These are phyloP conservation scores for Eumaeus atala DNA, from an alignment of 1,140 invertebrate species.

Conservation along the genomic window DNA sequence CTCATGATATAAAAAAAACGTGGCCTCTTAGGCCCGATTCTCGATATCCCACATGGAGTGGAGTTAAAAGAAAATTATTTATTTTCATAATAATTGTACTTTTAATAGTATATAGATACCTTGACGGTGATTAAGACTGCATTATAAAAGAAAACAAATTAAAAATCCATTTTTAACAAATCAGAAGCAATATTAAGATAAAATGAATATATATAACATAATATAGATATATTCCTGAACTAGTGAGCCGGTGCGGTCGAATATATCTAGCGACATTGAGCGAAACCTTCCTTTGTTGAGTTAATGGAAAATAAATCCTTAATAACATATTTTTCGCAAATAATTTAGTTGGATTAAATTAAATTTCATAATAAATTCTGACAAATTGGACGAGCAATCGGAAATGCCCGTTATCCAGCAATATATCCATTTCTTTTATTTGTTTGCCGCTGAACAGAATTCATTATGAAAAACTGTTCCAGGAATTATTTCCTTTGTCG, in stretches of 20 bases:
- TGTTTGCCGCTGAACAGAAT: constrained; percentile 19
- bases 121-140: too few relatives aligned
- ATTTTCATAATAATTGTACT: too few relatives aligned
- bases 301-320: constrained; percentile 23
- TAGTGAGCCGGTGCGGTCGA: too few relatives aligned
- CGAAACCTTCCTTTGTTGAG: constrained; percentile 13
- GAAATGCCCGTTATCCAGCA: constrained; percentile 30
- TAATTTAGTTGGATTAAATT: constrained; percentile 36
- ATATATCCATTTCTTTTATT: constrained; percentile 30
- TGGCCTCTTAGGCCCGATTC: too few relatives aligned
- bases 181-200: constrained; percentile 5
- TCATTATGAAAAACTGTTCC: constrained; percentile 16
- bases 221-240: constrained; percentile 5
- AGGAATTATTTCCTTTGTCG: constrained; percentile 11
- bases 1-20: too few relatives aligned
- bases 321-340: constrained; percentile 23
- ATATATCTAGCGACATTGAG: too few relatives aligned
- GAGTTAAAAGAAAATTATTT: too few relatives aligned
- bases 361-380: constrained; percentile 38
- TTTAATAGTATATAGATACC: too few relatives aligned
- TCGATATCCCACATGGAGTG: too few relatives aligned
- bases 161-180: constrained; percentile 1
- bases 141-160: too few relatives aligned
- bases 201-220: constrained; percentile 8
- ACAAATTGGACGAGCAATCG: constrained; percentile 33